Evolutionary conservation across 1,140 invertebrate species (phyloP).

Genomic region (Heliconius hermathena): DNA sequence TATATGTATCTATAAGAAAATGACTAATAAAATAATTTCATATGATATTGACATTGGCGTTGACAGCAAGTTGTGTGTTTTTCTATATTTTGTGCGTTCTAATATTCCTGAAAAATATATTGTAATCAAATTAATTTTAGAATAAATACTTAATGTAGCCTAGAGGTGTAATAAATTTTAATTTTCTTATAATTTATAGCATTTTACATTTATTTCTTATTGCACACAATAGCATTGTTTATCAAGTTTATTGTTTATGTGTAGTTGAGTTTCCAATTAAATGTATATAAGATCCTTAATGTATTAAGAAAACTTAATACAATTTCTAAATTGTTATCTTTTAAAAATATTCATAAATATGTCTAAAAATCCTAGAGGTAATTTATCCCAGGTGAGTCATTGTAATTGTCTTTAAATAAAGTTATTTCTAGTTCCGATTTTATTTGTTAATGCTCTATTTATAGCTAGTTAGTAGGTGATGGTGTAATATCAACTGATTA

Average conservation of each 20-base stretch:
- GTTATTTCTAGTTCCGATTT: conserved; percentile 24
- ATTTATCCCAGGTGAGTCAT: conserved; percentile 78
- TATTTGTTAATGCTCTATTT: conserved; percentile 30
- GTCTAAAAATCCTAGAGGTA: conserved; percentile 60
- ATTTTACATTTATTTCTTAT: background rate
- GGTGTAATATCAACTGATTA: too few relatives aligned
- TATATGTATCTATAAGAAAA: background rate
- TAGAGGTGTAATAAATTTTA: background rate
- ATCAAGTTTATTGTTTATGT: background rate
- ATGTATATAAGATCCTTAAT: background rate
- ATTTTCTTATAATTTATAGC: background rate
- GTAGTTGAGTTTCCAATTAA: background rate
- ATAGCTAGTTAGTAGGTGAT: conserved; percentile 3
- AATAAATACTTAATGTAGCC: background rate
- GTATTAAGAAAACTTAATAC: background rate
- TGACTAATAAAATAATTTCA: conserved; percentile 12
- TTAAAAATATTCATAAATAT: conserved; percentile 42
- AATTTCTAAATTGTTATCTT: background rate
- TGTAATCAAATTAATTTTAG: background rate
- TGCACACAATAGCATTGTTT: background rate
- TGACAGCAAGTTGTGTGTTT: conserved; percentile 3
- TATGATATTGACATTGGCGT: conserved; percentile 17
- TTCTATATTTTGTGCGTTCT: background rate
- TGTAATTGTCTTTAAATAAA: conserved; percentile 30
- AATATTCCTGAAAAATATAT: background rate